These are phyloP conservation scores for Potamilus streckersoni DNA, from an alignment of 1,140 invertebrate species.

Conservation along the genomic window DNA sequence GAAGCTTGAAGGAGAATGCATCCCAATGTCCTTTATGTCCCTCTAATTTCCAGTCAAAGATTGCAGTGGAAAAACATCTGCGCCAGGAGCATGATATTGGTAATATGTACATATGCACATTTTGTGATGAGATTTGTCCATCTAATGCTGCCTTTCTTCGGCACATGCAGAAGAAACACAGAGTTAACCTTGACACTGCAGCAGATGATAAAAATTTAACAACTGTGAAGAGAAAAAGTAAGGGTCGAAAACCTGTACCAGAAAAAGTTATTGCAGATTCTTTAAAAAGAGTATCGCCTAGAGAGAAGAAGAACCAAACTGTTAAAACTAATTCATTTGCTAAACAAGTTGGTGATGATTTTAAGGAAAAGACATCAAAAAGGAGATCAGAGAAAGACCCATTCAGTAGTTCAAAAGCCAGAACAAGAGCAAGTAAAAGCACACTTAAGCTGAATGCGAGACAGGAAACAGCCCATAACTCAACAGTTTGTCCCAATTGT, in stretches of 20 bases:
- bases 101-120: conserved; percentile 37
- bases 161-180: conserved; percentile 30
- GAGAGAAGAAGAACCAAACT: too few species aligned
- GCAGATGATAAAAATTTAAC: conserved; percentile 1
- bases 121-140: conserved; percentile 42
- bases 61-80: conserved; percentile 35
- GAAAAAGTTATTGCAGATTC: conserved; percentile 1
- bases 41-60: conserved; percentile 26
- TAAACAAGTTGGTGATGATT: neutral
- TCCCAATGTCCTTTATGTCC: conserved; percentile 34
- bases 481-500: conserved; percentile 78
- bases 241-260: conserved; percentile 8
- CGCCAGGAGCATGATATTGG: conserved; percentile 43
- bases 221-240: conserved; percentile 9
- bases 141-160: conserved; percentile 35
- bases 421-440: conserved; percentile 1
- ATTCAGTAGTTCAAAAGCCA: conserved; percentile 19
- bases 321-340: too few species aligned
- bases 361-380: conserved; percentile 15
- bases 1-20: too few species aligned
- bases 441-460: conserved; percentile 4
- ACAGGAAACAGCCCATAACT: conserved; percentile 4
- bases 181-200: conserved; percentile 15
- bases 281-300: neutral
- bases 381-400: conserved; percentile 7